Evolutionary conservation across 2,113 vertebrate species (phyloP), one percentile per base, ranked within the genome.

Genomic region (Zonotrichia leucophrys): DNA sequence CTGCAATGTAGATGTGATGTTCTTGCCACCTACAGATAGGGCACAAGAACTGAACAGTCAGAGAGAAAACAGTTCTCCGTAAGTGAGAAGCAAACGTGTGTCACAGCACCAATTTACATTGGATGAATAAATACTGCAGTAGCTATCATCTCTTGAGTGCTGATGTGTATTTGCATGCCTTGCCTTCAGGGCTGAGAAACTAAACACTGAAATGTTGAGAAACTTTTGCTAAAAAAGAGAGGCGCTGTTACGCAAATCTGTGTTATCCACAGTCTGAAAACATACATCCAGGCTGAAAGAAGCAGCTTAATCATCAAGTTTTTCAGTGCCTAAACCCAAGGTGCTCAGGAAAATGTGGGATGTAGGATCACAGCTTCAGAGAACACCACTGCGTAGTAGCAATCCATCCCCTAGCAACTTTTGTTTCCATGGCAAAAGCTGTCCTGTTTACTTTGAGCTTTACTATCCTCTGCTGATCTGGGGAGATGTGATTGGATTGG

Each of bases 371-470:
- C 88, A 88, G 94, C 85, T 83, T 79, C 83, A 73, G 79, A 91
- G 89, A 83, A 44, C 84, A 42, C 90, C 93, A 82, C 86, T 81
- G 83, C 53, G 4, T 49, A 93, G 75, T 66, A 82, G 91, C 78
- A 53, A 95, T 80, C 80, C 86, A 93, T 94, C 90, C 97, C 93
- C 84, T 95, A 95, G 95, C 95, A 96, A 95, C 69, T 91, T 97
- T 95, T 69, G 94, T 96, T 95, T 92, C 95, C 95, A 95, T 95
- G 62, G 80, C 50, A 92, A 91, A 97, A 81, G 60, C 59, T 50
- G 64, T 67, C 94, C 76, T 95, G 92, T 94, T 94, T 95, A 87
- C 89, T 92, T 88, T 89, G 56, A 94, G 73, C 24, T 79, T 94
- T 92, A 96, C 96, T 93, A 92, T 79, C 73, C 42, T 75, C 66